Conservation (phyloP, 1,140 invertebrate species). For the Mercenaria mercenaria region DNA sequence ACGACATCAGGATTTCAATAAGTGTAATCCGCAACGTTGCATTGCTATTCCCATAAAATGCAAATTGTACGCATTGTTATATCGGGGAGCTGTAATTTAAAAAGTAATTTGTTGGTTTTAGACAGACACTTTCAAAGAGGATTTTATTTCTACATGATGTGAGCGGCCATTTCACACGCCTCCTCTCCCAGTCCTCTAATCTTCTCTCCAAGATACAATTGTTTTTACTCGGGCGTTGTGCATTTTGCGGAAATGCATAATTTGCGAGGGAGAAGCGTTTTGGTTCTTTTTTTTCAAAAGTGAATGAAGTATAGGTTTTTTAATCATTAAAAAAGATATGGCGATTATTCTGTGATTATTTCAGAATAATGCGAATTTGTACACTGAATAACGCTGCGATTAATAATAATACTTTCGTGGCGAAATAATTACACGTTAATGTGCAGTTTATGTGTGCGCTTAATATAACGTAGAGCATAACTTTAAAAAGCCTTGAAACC, state of each 20-base stretch:
- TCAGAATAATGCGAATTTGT: too few species aligned
- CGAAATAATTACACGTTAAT: too few species aligned
- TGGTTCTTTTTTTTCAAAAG: too few species aligned
- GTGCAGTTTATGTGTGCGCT: too few species aligned
- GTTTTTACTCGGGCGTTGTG: slow-evolving; percentile 1
- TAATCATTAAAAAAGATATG: too few species aligned
- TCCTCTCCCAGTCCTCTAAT: not conserved
- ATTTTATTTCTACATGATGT: slow-evolving; percentile 3
- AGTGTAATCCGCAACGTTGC: not conserved
- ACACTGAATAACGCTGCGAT: too few species aligned
- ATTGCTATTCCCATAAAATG: slow-evolving; percentile 37
- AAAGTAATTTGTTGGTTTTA: slow-evolving; percentile 53
- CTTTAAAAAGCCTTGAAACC: too few species aligned
- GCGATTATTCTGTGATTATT: too few species aligned
- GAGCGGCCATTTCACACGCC: slow-evolving; percentile 1
- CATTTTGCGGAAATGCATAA: slow-evolving; percentile 17
- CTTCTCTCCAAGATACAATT: not conserved
- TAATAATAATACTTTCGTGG: too few species aligned
- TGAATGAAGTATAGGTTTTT: too few species aligned
- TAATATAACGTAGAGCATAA: too few species aligned
- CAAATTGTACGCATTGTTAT: slow-evolving; percentile 36
- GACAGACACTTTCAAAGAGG: not conserved
- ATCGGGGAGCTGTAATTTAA: slow-evolving; percentile 37
- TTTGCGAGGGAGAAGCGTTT: not conserved
- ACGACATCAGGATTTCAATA: not conserved